These are phyloP conservation scores for Gymnopithys bicolor DNA, from an alignment of 2,797 vertebrate species.

Conservation along the genomic window DNA sequence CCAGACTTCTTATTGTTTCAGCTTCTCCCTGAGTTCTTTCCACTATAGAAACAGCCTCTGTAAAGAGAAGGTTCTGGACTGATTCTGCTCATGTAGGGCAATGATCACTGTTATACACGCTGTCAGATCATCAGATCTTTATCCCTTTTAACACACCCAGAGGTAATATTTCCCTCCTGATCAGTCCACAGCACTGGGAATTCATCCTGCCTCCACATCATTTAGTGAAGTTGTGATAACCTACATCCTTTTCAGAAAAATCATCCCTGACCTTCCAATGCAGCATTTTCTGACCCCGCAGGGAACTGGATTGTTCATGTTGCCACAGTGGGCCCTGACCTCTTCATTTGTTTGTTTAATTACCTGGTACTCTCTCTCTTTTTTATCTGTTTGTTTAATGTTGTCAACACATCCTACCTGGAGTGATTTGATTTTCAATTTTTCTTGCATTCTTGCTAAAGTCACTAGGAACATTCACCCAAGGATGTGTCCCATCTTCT, in stretches of 20 bases:
- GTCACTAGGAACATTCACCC: background rate
- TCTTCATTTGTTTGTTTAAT: background rate
- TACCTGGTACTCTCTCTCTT: background rate
- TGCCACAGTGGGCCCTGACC: rapidly evolving
- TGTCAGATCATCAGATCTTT: background rate
- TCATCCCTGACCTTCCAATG: background rate
- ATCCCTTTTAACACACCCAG: background rate
- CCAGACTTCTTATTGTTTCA: background rate
- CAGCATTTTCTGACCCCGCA: background rate
- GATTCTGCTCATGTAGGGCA: background rate
- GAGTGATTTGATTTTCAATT: background rate
- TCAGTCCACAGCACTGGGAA: background rate
- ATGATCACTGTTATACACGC: rapidly evolving
- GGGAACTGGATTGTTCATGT: background rate
- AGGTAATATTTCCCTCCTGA: background rate
- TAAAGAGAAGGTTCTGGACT: background rate
- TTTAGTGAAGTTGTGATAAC: background rate
- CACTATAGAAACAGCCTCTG: background rate
- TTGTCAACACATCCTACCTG: background rate
- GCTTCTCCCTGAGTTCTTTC: background rate
- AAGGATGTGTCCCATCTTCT: background rate
- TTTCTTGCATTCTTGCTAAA: background rate
- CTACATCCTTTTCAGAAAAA: background rate
- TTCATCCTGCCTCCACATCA: background rate
- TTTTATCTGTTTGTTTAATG: background rate